phyloP scores from a whole-genome alignment of 92 coral and sea anemone genomes.

The Bergia sp. region DNA sequence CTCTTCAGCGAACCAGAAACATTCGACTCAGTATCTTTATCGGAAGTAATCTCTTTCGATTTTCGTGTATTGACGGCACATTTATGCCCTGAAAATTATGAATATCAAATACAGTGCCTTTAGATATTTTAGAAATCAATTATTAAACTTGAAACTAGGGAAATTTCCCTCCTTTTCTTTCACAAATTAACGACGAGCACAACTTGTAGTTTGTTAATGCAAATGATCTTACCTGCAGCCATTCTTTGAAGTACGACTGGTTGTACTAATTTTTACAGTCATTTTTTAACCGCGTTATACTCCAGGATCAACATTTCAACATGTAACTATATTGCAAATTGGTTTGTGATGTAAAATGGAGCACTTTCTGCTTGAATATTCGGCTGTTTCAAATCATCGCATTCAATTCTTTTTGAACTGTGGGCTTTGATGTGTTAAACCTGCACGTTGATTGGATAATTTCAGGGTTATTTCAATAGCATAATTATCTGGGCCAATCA shows the following conservation, averaged over 20 bases:
- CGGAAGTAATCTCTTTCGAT: conserved; percentile 27
- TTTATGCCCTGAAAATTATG: conserved; percentile 22
- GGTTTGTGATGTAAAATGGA: background rate
- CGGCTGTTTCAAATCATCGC: background rate
- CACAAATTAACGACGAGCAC: background rate
- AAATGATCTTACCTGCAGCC: conserved; percentile 19
- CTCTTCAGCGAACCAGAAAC: background rate
- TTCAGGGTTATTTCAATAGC: background rate
- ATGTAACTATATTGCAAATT: background rate
- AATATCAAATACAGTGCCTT: background rate
- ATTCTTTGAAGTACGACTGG: background rate
- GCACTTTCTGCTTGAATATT: background rate
- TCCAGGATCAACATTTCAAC: background rate
- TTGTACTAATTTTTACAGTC: background rate
- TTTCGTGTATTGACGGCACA: conserved; percentile 19
- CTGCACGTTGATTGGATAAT: background rate
- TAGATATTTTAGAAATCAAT: background rate
- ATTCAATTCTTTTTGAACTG: background rate
- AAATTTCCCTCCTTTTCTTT: conserved; percentile 8
- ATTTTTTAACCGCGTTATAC: background rate
- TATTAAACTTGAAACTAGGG: background rate
- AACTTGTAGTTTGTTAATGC: background rate
- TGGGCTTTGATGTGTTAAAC: background rate
- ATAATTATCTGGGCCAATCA: background rate
- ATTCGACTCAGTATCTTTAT: conserved; percentile 21